A percentile compares a stretch with the other conserved stretches of the same genome.
These are phyloP conservation scores for Platycheirus albimanus DNA, from an alignment of 2,888 invertebrate genomes.

Conservation along the genomic window DNA sequence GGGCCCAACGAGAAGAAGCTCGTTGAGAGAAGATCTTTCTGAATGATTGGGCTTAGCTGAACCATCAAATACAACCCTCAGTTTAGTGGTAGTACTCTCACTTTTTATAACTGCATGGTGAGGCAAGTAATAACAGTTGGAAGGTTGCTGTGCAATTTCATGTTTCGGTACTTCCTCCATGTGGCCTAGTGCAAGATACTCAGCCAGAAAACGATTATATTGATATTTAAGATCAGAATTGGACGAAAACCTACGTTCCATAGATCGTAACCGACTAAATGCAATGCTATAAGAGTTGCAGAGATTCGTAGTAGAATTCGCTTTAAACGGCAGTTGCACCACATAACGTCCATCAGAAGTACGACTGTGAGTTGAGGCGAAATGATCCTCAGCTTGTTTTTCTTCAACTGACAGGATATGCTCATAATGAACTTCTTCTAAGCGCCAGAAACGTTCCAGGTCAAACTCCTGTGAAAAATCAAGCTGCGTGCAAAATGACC, in stretches of 20 bases:
- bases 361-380: conserved; percentile 13
- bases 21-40: conserved; percentile 26
- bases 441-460: conserved; percentile 10
- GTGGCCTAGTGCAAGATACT: conserved; percentile 33
- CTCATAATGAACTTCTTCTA: conserved; percentile 1
- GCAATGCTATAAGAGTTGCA: conserved; percentile 24
- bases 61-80: conserved; percentile 52
- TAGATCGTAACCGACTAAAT: neutral
- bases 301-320: neutral
- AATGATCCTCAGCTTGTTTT: conserved; percentile 16
- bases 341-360: conserved; percentile 26
- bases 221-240: conserved; percentile 1
- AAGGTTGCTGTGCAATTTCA: conserved; percentile 14
- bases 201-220: conserved; percentile 6
- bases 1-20: conserved; percentile 35
- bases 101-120: no score
- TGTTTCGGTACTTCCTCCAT: conserved; percentile 36
- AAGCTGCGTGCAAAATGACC: neutral
- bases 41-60: conserved; percentile 31
- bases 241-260: conserved; percentile 2
- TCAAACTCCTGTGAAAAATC: conserved; percentile 12
- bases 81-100: no score
- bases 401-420: conserved; percentile 21
- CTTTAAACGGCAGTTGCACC: conserved; percentile 31
- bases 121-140: conserved; percentile 44